A percentile compares a stretch with the other conserved stretches of the same genome.
phyloP scores from a whole-genome alignment of 2,888 invertebrate genomes.

The Halocaridina rubra region DNA sequence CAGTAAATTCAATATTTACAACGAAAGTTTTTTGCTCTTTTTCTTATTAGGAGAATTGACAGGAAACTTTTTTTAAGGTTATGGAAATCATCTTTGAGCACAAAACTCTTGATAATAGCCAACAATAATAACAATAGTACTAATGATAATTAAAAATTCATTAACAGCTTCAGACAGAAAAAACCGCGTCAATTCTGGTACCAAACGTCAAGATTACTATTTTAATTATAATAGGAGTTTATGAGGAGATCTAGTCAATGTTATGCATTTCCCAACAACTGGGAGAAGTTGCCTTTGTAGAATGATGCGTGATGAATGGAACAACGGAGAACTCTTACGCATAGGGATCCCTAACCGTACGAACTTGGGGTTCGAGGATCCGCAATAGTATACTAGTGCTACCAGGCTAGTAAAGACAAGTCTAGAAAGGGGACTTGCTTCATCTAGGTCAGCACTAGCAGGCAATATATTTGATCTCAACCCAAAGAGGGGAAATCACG shows the following conservation, averaged over 20 bases:
- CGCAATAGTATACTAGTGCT: slow-evolving; percentile 36
- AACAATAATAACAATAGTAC: slow-evolving; percentile 37
- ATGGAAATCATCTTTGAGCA: slow-evolving; percentile 50
- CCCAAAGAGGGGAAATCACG: slow-evolving; percentile 94
- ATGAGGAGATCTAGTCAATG: slow-evolving; percentile 54
- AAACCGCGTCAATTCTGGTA: slow-evolving; percentile 51
- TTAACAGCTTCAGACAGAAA: slow-evolving; percentile 46
- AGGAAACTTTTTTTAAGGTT: slow-evolving; percentile 41
- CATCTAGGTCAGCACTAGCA: slow-evolving; percentile 29
- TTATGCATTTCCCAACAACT: slow-evolving; percentile 34
- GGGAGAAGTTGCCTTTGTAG: slow-evolving; percentile 50
- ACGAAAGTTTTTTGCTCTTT: slow-evolving; percentile 56
- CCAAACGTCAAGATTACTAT: slow-evolving; percentile 49
- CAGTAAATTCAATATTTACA: slow-evolving; percentile 54
- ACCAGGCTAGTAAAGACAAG: slow-evolving; percentile 49
- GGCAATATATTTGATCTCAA: slow-evolving; percentile 69
- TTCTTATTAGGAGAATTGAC: slow-evolving; percentile 52
- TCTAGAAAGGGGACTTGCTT: background rate
- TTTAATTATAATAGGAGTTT: slow-evolving; percentile 38
- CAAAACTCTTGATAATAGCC: slow-evolving; percentile 45
- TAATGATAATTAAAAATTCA: slow-evolving; percentile 36
- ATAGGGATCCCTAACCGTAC: slow-evolving; percentile 57
- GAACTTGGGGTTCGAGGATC: slow-evolving; percentile 15
- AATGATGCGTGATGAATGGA: slow-evolving; percentile 59
- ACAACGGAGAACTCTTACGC: slow-evolving; percentile 62